Evolutionary conservation across 2,797 vertebrate genomes (phyloP).

Genomic region (Clarias platycephalus): DNA sequence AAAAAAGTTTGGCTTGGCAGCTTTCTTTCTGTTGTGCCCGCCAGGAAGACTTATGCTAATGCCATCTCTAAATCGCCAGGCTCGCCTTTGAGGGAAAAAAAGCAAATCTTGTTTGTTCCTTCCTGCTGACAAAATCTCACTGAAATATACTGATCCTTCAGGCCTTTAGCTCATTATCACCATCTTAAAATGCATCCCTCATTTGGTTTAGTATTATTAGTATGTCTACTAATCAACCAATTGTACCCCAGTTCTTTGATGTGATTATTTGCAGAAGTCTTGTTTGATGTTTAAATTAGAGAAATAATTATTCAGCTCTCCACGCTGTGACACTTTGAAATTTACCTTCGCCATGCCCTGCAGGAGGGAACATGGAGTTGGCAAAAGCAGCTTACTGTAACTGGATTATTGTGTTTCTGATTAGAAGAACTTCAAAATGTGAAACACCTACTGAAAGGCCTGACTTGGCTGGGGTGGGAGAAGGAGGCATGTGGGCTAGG

Average conservation of each 20-base stretch:
- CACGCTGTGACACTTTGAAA: conserved; percentile 22
- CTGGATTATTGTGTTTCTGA: conserved; percentile 42
- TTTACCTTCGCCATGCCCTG: conserved; percentile 20
- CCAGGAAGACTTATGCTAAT: conserved; percentile 61
- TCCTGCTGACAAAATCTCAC: conserved; percentile 53
- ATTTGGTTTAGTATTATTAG: conserved; percentile 43
- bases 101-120: conserved; percentile 55
- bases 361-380: background rate
- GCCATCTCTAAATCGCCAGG: conserved; percentile 55
- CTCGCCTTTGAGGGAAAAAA: conserved; percentile 49
- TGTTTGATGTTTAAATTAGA: conserved; percentile 48
- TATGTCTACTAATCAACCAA: conserved; percentile 44
- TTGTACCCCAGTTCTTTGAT: conserved; percentile 39
- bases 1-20: conserved; percentile 58
- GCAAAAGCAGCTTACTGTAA: conserved; percentile 38
- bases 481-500: conserved; percentile 3
- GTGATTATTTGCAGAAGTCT: conserved; percentile 25
- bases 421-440: conserved; percentile 20
- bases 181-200: conserved; percentile 41
- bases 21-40: conserved; percentile 50
- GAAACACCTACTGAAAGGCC: conserved; percentile 13
- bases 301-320: conserved; percentile 38
- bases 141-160: conserved; percentile 54
- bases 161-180: conserved; percentile 54
- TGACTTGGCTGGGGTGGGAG: conserved; percentile 10